Conservation (phyloP, 2,797 vertebrate genomes). For the Tokudaia muenninki region DNA sequence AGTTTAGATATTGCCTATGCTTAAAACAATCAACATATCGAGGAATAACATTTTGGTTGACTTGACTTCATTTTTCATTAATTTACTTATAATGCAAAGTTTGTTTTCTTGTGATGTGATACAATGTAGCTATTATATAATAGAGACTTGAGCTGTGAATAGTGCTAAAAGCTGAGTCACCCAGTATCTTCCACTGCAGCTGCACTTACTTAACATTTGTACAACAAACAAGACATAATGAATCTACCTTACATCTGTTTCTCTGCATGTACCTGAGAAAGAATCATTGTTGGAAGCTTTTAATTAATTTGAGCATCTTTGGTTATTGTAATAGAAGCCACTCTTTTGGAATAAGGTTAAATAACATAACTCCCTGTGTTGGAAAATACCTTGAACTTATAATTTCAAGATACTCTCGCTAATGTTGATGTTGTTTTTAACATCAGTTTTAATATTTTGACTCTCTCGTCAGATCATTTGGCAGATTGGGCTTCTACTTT, state of each 20-base stretch:
- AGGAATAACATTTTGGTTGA: background rate
- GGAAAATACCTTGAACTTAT: background rate
- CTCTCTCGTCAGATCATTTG: conserved; percentile 1
- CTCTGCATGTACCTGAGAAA: background rate
- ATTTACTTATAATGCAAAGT: background rate
- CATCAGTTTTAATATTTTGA: background rate
- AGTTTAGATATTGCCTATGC: background rate
- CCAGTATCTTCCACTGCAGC: background rate
- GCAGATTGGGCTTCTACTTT: conserved; percentile 54
- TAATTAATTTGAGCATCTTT: background rate
- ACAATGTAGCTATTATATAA: background rate
- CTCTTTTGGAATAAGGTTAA: background rate
- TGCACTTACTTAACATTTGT: background rate
- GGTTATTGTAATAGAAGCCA: background rate
- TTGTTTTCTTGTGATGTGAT: background rate
- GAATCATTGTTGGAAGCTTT: background rate
- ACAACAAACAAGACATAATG: background rate
- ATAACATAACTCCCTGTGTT: background rate
- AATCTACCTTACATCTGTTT: background rate
- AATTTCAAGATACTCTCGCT: background rate
- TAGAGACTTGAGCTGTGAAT: background rate
- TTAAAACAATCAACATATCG: background rate
- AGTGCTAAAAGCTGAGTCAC: background rate
- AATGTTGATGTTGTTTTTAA: background rate
- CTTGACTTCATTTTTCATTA: background rate